Conservation (phyloP, 1,140 invertebrate species). For the Drosophila melanogaster region DNA sequence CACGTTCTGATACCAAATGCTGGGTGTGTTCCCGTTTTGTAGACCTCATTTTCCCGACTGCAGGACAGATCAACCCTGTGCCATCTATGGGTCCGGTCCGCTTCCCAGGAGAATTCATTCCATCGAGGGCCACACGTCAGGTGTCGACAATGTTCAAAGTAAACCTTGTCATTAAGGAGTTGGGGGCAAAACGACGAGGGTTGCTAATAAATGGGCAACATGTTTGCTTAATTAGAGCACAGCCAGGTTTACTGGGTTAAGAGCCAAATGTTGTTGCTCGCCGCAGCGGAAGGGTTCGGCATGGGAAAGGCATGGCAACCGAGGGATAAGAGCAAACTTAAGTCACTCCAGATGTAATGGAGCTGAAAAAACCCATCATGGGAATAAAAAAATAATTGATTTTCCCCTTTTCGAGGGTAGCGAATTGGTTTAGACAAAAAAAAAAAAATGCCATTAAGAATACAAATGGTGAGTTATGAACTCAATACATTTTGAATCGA, state of each 20-base stretch:
- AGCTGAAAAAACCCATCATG: no score
- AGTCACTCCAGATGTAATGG: no score
- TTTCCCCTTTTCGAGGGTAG: no score
- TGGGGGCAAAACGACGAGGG: conserved; percentile 5
- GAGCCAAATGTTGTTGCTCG: conserved; percentile 8
- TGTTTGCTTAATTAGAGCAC: conserved; percentile 69
- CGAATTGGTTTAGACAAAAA: no score
- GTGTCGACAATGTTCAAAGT: conserved; percentile 67
- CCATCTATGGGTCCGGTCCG: conserved; percentile 19
- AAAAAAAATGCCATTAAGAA: no score
- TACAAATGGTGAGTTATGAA: no score
- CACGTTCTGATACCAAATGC: conserved; percentile 48
- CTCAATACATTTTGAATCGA: no score
- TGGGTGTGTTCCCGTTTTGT: conserved; percentile 44
- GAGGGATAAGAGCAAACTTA: no score
- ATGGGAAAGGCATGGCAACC: no score
- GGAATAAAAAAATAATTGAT: no score
- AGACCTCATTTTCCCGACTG: conserved; percentile 4
- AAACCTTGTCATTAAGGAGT: conserved; percentile 51
- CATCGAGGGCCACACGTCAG: conserved; percentile 60
- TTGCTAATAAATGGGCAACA: conserved; percentile 39
- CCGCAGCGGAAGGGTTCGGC: no score
- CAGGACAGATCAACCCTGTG: conserved; percentile 7
- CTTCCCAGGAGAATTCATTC: conserved; percentile 53
- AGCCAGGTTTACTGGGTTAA: conserved; percentile 47